Conservation (phyloP, 2,888 invertebrate genomes). For the Lasioglossum villosulum region DNA sequence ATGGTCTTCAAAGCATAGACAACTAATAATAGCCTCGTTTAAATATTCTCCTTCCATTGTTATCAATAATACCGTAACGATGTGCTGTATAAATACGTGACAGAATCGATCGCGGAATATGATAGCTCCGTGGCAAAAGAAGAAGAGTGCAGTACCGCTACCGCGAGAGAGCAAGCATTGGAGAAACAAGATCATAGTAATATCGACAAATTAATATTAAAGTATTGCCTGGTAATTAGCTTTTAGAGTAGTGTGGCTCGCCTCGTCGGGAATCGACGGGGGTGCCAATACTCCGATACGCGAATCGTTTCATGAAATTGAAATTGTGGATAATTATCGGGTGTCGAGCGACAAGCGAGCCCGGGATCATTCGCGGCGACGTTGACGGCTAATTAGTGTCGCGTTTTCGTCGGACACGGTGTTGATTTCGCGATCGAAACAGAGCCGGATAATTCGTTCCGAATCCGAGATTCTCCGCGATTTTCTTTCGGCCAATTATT, state of each 20-base stretch:
- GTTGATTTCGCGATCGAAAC: slow-evolving; percentile 37
- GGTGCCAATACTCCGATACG: slow-evolving; percentile 6
- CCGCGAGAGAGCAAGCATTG: neutral
- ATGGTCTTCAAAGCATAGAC: no score
- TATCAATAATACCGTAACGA: neutral
- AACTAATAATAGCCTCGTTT: neutral
- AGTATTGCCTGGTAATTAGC: neutral
- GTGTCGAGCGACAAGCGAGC: slow-evolving; percentile 33
- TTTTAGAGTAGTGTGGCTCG: neutral
- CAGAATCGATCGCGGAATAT: neutral
- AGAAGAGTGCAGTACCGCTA: no score
- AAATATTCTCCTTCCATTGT: neutral
- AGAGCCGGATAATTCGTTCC: neutral
- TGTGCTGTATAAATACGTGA: neutral
- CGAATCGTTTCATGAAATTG: slow-evolving; percentile 54
- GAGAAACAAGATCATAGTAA: neutral
- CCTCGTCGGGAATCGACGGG: neutral
- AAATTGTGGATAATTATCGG: slow-evolving; percentile 61
- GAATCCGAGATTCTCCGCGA: no score
- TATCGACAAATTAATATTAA: slow-evolving; percentile 4
- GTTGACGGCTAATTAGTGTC: slow-evolving; percentile 59
- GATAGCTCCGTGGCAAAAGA: neutral
- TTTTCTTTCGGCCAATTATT: slow-evolving; percentile 1
- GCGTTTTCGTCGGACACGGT: slow-evolving; percentile 31
- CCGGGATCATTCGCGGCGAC: slow-evolving; percentile 45